phyloP scores from a whole-genome alignment of 2,888 invertebrate genomes.

The Tineola bisselliella region DNA sequence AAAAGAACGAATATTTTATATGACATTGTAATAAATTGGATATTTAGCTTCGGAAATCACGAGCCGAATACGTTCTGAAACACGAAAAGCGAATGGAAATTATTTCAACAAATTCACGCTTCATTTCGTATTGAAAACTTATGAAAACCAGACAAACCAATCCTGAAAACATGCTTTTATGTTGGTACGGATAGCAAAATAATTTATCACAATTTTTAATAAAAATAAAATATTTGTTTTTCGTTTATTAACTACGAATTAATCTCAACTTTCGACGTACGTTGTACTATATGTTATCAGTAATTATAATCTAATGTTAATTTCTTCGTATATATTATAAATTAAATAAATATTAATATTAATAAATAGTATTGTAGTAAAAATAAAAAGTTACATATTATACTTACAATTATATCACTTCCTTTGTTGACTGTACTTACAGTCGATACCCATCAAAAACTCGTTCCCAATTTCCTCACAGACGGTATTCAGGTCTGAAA shows the following conservation, averaged over 20 bases:
- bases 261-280: too few relatives aligned
- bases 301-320: too few relatives aligned
- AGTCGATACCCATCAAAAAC: conserved; percentile 11
- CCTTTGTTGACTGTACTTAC: not conserved
- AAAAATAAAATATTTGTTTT: too few relatives aligned
- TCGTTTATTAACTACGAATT: too few relatives aligned
- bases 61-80: not conserved
- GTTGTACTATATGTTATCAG: too few relatives aligned
- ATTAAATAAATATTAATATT: too few relatives aligned
- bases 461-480: conserved; percentile 13
- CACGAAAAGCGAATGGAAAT: not conserved
- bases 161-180: conserved; percentile 20
- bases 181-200: conserved; percentile 18
- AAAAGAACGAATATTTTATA: not conserved
- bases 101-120: conserved; percentile 21
- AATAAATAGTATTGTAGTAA: too few relatives aligned
- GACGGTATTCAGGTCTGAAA: conserved; percentile 5
- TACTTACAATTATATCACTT: not conserved
- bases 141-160: conserved; percentile 22
- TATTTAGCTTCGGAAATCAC: not conserved
- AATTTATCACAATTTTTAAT: not conserved
- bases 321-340: too few relatives aligned
- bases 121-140: conserved; percentile 22
- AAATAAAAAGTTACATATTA: too few relatives aligned
- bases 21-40: not conserved